Conservation (phyloP, 2,797 vertebrate genomes). For the Alfaro cultratus region DNA sequence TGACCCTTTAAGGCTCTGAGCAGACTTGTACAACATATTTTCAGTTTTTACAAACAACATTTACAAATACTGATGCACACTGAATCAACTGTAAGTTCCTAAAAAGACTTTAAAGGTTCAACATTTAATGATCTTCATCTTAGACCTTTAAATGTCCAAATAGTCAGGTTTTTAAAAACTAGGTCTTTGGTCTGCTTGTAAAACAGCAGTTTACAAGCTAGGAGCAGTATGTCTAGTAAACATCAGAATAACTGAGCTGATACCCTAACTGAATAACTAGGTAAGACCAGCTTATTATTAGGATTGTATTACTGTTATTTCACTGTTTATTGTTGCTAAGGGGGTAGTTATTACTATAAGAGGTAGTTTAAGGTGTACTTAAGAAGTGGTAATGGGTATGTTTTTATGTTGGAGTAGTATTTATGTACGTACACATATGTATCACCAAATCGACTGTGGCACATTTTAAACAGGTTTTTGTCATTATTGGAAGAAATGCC, state of each 20-base stretch:
- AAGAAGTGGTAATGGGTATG: not conserved
- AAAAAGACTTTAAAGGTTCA: not conserved
- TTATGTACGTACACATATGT: not conserved
- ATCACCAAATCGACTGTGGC: not conserved
- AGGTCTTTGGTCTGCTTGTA: not conserved
- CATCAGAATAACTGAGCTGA: not conserved
- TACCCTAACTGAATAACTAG: not conserved
- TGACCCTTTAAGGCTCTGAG: not conserved
- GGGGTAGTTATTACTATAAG: not conserved
- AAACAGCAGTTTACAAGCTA: not conserved
- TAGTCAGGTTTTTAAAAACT: not conserved
- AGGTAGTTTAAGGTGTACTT: not conserved
- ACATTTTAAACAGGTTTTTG: not conserved
- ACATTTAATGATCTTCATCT: not conserved
- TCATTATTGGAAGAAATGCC: not conserved
- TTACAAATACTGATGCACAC: not conserved
- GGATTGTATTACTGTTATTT: not conserved
- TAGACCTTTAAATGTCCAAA: not conserved
- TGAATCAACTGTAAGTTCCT: not conserved
- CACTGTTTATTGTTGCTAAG: not conserved
- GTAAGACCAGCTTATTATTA: not conserved
- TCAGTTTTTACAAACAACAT: not conserved
- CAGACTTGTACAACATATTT: not conserved
- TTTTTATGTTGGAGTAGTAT: not conserved
- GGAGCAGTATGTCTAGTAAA: not conserved